Evolutionary conservation across 1,140 invertebrate species (phyloP), one percentile per base, ranked within the genome.

Genomic region (Drosophila tristis): DNA sequence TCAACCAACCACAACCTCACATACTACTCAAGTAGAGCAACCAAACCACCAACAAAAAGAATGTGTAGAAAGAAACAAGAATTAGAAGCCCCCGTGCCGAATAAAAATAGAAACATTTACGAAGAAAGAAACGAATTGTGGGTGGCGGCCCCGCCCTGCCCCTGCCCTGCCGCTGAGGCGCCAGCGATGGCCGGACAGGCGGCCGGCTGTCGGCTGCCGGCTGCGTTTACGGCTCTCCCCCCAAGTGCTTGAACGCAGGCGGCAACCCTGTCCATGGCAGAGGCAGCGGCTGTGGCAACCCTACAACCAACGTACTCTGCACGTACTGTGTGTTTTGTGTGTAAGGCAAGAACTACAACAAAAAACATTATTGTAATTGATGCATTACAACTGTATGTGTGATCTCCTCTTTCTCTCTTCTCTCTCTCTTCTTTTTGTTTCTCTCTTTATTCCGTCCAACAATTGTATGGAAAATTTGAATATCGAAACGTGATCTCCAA

Each of bases 381-480:
- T 87, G 80, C 82, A 87, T 89, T 89, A 84, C 84, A 89, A 89
- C 85, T 89, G 84, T 89, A 89, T 89, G 84, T 89, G 84, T 89
- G 85, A 89, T 89, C 85, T 90, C 75, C 80, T 90, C 80, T 89
- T 84, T 89, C 79, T 89, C 85, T 89, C 76, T 89, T 84, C 75
- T 87, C 85, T 89, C 85, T 86, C 81, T 86, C 79, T 89, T 89
- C 79, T 89, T 90, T 89, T 89, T 89, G 84, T 90, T 84, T 90
- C 85, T 89, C 85, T 84, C 84, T 87, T 87, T 87, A 89, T 87
- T 87, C 85, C 85, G 84, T 84, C 39, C 57, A 72, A 76, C 65
- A 71, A 81, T 82, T 63, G 62, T 72, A 72, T 85, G 70, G 65
- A 55, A 31, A 80, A 76, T 79, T 74, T 57, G 74, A 68, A 78